These are phyloP conservation scores for Prochilodus magdalenae DNA, from an alignment of 2,113 vertebrate species.

Conservation along the genomic window DNA sequence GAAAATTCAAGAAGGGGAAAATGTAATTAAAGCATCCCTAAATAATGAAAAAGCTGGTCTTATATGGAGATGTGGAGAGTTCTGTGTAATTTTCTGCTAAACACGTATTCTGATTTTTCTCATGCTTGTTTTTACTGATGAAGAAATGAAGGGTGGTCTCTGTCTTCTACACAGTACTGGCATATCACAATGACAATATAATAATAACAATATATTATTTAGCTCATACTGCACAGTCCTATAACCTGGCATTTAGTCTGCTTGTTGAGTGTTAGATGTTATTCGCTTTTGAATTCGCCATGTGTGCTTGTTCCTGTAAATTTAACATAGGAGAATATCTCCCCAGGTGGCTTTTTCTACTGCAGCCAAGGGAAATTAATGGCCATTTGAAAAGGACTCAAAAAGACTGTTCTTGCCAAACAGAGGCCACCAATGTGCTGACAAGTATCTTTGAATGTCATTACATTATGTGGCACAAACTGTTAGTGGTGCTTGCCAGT, in stretches of 20 bases:
- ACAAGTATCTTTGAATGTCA: conserved; percentile 22
- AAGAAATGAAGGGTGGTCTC: too few species aligned
- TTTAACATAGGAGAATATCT: neutral
- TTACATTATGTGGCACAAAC: neutral
- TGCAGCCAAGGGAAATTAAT: neutral
- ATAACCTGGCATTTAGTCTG: neutral
- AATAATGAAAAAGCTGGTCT: too few species aligned
- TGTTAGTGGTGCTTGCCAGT: neutral
- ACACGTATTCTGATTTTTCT: too few species aligned
- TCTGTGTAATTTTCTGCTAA: too few species aligned
- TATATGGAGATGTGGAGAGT: too few species aligned
- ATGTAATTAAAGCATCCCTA: too few species aligned
- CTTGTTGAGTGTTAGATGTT: neutral
- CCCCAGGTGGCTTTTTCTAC: neutral
- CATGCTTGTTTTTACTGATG: too few species aligned
- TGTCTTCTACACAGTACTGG: neutral
- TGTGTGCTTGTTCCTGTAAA: neutral
- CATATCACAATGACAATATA: neutral
- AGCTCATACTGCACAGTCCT: neutral
- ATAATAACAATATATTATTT: neutral
- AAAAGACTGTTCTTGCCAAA: neutral
- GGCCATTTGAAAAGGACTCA: neutral
- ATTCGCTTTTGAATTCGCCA: neutral
- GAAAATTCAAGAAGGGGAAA: too few species aligned
- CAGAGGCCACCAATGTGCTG: conserved; percentile 8